Evolutionary conservation across 2,797 vertebrate species (phyloP), one percentile per base, ranked within the genome.

Genomic region (Pangasius krempfi): DNA sequence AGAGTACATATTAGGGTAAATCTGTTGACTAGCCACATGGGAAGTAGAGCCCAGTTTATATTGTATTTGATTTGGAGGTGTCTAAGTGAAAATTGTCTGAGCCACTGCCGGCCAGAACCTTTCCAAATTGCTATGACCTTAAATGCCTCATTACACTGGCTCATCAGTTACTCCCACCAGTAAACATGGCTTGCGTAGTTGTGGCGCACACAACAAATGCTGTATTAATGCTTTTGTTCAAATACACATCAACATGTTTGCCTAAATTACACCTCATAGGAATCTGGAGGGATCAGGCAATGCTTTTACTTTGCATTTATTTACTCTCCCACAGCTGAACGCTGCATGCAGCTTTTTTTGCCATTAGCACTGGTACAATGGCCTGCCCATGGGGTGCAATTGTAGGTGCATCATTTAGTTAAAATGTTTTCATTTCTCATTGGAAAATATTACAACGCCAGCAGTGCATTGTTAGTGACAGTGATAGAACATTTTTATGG

Each of bases 41-140:
- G 12, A 52, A 16, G 6, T 33, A 12, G 16, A 9, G 40, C 68
- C 44, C 44, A 13, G 37, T 80, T 88, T 86, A 86, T 79, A 68
- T 72, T 44, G 50, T 87, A 68, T 89, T 87, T 87, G 82, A 89
- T 89, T 80, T 88, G 85, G 37, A 78, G 30, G 86, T 79, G 30
- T 33, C 79, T 88, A 68, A 91, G 87, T 89, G 92, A 93, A 95
- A 94, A 93, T 93, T 94, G 94, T 94, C 90, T 92, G 88, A 90
- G 90, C 89, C 82, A 84, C 89, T 89, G 90, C 93, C 91, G 91
- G 89, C 82, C 92, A 88, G 83, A 93, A 40, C 68, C 16, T 66
- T 87, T 90, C 85, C 22, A 70, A 72, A 79, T 60, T 72, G 56
- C 87, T 85, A n/a, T 89, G 86, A 91, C 90, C 14, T 87, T 88